A percentile compares a stretch with the other conserved stretches of the same genome.
These are phyloP conservation scores for Ochropacha duplaris DNA, from an alignment of 2,888 invertebrate genomes.

Conservation along the genomic window DNA sequence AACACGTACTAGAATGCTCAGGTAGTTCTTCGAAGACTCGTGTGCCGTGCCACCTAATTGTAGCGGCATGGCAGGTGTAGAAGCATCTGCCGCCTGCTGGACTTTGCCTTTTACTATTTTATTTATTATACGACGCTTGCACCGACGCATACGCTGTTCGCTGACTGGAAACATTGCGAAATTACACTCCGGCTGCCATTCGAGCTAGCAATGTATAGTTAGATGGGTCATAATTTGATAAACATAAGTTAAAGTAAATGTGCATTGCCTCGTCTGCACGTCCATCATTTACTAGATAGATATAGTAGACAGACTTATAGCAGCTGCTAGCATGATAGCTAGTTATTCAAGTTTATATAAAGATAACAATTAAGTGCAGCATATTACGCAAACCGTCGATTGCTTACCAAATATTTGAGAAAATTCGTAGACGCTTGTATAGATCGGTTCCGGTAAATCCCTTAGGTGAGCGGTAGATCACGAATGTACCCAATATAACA, in stretches of 20 bases:
- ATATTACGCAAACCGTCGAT: conserved; percentile 9
- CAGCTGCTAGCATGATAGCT: conserved; percentile 57
- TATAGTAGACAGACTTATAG: conserved; percentile 19
- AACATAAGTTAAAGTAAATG: conserved; percentile 43
- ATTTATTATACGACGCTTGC: conserved; percentile 51
- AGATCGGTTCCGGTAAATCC: conserved; percentile 55
- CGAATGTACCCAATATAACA: too few species aligned
- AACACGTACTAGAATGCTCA: conserved; percentile 13
- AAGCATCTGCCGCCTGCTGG: conserved; percentile 73
- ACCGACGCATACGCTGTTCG: conserved; percentile 39
- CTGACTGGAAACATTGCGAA: conserved; percentile 39
- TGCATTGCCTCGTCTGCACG: conserved; percentile 35
- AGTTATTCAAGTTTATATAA: conserved; percentile 48
- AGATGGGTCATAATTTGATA: conserved; percentile 36
- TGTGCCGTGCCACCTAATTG: conserved; percentile 72
- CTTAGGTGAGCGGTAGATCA: conserved; percentile 51
- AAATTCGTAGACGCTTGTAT: conserved; percentile 48
- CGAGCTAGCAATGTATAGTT: conserved; percentile 53
- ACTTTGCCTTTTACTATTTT: conserved; percentile 60
- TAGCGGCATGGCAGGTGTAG: conserved; percentile 71
- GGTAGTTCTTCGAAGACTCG: conserved; percentile 55
- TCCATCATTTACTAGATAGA: conserved; percentile 41
- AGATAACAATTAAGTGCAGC: conserved; percentile 25
- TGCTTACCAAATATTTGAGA: conserved; percentile 29
- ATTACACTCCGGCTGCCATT: conserved; percentile 38